Percentiles rank a stretch among this genome's conserved stretches.
phyloP scores from a whole-genome alignment of 2,797 vertebrate species.

The Merluccius polli region DNA sequence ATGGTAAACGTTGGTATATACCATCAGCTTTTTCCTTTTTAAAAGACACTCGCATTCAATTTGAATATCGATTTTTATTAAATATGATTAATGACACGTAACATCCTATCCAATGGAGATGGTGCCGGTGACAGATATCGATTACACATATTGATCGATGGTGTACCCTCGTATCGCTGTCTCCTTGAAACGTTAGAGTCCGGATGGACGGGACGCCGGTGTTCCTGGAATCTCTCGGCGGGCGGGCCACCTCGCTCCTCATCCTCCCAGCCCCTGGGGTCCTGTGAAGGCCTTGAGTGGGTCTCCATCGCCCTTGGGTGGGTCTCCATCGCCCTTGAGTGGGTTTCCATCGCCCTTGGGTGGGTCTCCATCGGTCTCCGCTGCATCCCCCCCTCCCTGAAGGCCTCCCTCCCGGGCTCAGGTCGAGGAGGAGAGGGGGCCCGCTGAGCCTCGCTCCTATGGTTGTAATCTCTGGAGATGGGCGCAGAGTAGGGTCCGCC shows the following conservation, averaged over 20 bases:
- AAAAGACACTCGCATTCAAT: background rate
- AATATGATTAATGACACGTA: background rate
- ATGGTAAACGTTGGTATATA: background rate
- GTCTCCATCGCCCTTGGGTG: constrained; percentile 25
- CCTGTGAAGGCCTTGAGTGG: constrained; percentile 25
- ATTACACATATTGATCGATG: background rate
- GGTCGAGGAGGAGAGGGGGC: background rate
- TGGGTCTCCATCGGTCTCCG: background rate
- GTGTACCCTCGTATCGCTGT: constrained; percentile 56
- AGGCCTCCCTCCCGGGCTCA: background rate
- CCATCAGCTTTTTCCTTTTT: background rate
- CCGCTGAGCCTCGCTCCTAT: constrained; percentile 18
- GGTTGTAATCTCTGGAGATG: constrained; percentile 42
- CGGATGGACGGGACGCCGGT: constrained; percentile 19
- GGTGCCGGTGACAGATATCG: background rate
- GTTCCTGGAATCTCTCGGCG: constrained; percentile 24
- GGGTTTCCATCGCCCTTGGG: too few species aligned
- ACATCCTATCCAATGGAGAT: background rate
- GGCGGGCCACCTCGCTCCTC: constrained; percentile 20
- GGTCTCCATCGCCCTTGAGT: constrained; percentile 21
- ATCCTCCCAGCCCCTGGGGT: constrained; percentile 32
- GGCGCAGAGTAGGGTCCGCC: constrained; percentile 29
- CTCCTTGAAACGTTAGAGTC: constrained; percentile 38
- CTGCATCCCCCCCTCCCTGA: background rate
- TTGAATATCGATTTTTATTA: background rate